Evolutionary conservation across 2,113 vertebrate species (phyloP).

Genomic region (Dicerorhinus sumatrensis): DNA sequence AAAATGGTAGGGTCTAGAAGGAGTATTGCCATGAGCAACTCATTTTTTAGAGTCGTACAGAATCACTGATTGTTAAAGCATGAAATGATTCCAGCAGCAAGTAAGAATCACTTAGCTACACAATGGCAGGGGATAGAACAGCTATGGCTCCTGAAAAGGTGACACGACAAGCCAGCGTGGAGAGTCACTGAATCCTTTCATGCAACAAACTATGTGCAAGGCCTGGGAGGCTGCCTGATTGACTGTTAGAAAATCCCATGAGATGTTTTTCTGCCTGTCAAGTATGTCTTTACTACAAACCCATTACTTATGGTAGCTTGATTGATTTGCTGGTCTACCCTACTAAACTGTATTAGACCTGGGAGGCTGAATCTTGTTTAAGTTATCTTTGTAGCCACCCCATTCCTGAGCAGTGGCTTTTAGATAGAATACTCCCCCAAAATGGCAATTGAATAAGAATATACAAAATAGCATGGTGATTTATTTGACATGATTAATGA

Average conservation of each 20-base stretch:
- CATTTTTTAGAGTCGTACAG: background rate
- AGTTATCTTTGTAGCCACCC: background rate
- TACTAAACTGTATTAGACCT: background rate
- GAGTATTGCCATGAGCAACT: background rate
- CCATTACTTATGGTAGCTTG: background rate
- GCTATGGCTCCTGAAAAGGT: background rate
- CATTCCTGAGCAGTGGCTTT: background rate
- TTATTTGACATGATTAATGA: background rate
- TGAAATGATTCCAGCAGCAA: background rate
- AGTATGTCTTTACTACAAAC: background rate
- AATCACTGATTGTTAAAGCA: background rate
- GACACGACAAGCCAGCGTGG: background rate
- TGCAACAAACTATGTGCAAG: background rate
- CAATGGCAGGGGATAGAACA: background rate
- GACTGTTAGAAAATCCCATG: background rate
- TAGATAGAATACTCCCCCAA: background rate
- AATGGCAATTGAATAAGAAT: background rate
- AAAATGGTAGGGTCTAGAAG: background rate
- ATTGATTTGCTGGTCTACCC: background rate
- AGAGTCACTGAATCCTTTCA: background rate
- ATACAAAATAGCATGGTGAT: background rate
- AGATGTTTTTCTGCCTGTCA: background rate
- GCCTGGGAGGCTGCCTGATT: background rate
- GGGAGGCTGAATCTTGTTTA: background rate
- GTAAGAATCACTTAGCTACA: background rate